Percentiles rank a stretch among this genome's conserved stretches.
Conservation (phyloP, 64 coral and sea anemone genomes). For the Actinia equina region DNA sequence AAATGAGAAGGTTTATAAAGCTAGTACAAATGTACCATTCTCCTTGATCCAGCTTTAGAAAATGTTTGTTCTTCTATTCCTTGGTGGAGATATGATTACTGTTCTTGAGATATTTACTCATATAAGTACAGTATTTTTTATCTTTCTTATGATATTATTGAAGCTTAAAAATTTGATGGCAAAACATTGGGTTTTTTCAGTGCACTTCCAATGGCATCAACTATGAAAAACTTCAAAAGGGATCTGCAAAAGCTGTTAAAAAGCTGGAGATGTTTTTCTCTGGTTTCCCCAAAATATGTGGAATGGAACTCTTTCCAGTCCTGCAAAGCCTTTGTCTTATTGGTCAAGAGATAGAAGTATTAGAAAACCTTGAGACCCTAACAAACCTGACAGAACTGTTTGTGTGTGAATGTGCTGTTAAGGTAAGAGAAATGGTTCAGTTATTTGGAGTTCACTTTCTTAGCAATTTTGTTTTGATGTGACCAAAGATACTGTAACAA, state of each 20-base stretch:
- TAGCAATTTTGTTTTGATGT: too few species aligned
- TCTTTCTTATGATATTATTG: too few species aligned
- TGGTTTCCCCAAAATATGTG: slow-evolving; percentile 74
- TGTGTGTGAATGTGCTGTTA: slow-evolving; percentile 70
- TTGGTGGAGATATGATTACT: too few species aligned
- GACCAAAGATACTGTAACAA: too few species aligned
- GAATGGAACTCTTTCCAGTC: slow-evolving; percentile 82
- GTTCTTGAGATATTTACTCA: too few species aligned
- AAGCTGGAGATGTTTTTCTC: slow-evolving; percentile 93
- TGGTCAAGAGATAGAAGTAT: slow-evolving; percentile 58
- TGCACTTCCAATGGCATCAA: slow-evolving; percentile 86
- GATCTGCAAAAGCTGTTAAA: slow-evolving; percentile 51
- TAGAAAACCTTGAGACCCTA: slow-evolving; percentile 70
- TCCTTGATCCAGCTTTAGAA: too few species aligned
- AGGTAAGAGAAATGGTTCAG: slow-evolving; percentile 37
- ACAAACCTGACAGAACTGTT: slow-evolving; percentile 64
- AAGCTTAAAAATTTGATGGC: too few species aligned
- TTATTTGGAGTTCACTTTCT: too few species aligned
- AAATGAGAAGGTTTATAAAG: too few species aligned
- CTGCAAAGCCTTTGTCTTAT: slow-evolving; percentile 54
- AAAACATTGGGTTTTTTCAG: slow-evolving; percentile 28
- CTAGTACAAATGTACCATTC: too few species aligned
- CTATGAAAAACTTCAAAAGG: slow-evolving; percentile 87
- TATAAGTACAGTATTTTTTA: too few species aligned
- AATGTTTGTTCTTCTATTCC: too few species aligned